Evolutionary conservation across 2,113 vertebrate genomes (phyloP).

Genomic region (Physeter macrocephalus): DNA sequence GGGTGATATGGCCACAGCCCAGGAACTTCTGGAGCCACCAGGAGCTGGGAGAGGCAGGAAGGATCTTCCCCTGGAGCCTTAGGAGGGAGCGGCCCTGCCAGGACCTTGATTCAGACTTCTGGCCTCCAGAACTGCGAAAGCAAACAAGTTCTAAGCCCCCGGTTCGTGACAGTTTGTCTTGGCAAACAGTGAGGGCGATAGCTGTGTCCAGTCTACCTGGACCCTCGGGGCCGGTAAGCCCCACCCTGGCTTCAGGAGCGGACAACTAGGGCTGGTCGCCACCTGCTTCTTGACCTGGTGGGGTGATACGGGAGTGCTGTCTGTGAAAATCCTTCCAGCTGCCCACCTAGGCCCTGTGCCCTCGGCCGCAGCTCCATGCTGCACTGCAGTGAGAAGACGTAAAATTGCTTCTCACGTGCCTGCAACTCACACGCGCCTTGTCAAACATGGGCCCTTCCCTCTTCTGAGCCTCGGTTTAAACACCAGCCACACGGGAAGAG

Average conservation of each 20-base stretch:
- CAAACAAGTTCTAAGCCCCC: background rate
- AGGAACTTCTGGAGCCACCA: background rate
- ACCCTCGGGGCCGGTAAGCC: background rate
- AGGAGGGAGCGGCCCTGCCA: background rate
- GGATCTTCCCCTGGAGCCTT: too few species aligned
- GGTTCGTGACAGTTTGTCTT: background rate
- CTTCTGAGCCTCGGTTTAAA: background rate
- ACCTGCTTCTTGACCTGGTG: background rate
- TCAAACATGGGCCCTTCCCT: background rate
- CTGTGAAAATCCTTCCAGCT: background rate
- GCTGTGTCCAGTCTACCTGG: background rate
- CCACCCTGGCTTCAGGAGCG: fast-evolving
- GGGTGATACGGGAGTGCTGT: background rate
- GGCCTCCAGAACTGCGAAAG: background rate
- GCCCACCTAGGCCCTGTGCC: background rate
- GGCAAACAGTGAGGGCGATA: background rate
- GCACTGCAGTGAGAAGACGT: background rate
- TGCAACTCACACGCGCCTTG: background rate
- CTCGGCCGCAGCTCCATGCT: background rate
- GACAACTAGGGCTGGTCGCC: background rate
- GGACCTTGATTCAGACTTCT: background rate
- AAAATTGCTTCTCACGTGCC: background rate
- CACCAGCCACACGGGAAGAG: background rate
- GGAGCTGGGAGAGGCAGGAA: too few species aligned
- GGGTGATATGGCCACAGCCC: too few species aligned